These are phyloP conservation scores for Balaenoptera acutorostrata DNA, from an alignment of 2,113 vertebrate genomes.

Conservation along the genomic window DNA sequence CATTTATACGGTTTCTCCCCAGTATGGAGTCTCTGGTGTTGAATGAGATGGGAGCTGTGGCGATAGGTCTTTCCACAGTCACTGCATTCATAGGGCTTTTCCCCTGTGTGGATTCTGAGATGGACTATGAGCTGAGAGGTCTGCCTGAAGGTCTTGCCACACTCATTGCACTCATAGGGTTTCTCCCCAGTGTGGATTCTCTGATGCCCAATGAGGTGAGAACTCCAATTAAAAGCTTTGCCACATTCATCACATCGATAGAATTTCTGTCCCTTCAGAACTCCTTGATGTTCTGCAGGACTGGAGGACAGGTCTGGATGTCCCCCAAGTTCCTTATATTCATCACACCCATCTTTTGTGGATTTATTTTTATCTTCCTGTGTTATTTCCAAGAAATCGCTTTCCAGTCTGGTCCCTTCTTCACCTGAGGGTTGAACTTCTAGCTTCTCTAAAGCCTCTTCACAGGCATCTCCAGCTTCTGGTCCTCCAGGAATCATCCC, in stretches of 20 bases:
- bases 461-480: not conserved
- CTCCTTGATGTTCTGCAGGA: not conserved
- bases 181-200: conserved; percentile 48
- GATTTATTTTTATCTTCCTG: not conserved
- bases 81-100: conserved; percentile 21
- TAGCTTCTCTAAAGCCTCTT: not conserved
- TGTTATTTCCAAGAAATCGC: not conserved
- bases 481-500: not conserved
- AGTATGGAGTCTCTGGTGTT: conserved; percentile 69
- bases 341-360: not conserved
- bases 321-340: not conserved
- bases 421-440: not conserved
- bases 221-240: conserved; percentile 30
- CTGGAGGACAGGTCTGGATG: not conserved
- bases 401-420: not conserved
- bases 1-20: conserved; percentile 36
- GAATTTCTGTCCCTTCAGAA: conserved; percentile 7
- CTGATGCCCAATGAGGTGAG: conserved; percentile 14
- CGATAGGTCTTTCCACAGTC: conserved; percentile 71
- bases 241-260: conserved; percentile 41
- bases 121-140: conserved; percentile 27
- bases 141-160: conserved; percentile 30
- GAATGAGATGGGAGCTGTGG: conserved; percentile 66
- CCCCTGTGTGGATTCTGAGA: conserved; percentile 35
- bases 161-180: conserved; percentile 11